Evolutionary conservation across 2,888 invertebrate genomes (phyloP).

Genomic region (Habroteleia sp.): DNA sequence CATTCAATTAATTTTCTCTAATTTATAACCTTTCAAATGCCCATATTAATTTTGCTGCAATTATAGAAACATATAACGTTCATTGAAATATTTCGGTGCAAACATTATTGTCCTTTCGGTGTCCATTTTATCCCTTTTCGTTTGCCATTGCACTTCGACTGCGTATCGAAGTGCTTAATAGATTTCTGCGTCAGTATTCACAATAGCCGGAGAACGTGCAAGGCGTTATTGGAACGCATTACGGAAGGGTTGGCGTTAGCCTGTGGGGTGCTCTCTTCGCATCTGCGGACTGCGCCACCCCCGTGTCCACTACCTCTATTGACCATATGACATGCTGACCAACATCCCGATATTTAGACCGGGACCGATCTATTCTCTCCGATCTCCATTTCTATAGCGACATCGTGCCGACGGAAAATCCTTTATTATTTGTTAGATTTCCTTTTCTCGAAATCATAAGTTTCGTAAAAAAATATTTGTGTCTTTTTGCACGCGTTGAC

Average conservation of each 20-base stretch:
- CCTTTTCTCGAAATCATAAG: slow-evolving; percentile 42
- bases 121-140: slow-evolving; percentile 71
- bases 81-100: too few relatives aligned
- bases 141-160: slow-evolving; percentile 74
- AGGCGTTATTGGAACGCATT: slow-evolving; percentile 75
- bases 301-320: slow-evolving; percentile 75
- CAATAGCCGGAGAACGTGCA: slow-evolving; percentile 69
- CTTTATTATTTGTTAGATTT: slow-evolving; percentile 44
- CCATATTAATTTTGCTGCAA: too few relatives aligned
- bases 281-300: slow-evolving; percentile 73
- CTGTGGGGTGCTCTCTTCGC: slow-evolving; percentile 70
- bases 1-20: too few relatives aligned
- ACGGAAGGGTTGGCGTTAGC: slow-evolving; percentile 79
- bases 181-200: slow-evolving; percentile 70
- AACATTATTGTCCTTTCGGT: slow-evolving; percentile 71
- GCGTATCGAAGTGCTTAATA: slow-evolving; percentile 73
- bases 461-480: slow-evolving; percentile 42
- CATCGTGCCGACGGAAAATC: slow-evolving; percentile 41
- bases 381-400: slow-evolving; percentile 54
- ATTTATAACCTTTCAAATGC: too few relatives aligned
- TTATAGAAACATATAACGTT: too few relatives aligned
- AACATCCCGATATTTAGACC: slow-evolving; percentile 74
- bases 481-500: slow-evolving; percentile 22
- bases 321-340: slow-evolving; percentile 82
- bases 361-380: slow-evolving; percentile 33